A percentile compares a stretch with the other conserved stretches of the same genome.
Conservation (phyloP, 2,797 vertebrate genomes). For the Chaunax sp. region DNA sequence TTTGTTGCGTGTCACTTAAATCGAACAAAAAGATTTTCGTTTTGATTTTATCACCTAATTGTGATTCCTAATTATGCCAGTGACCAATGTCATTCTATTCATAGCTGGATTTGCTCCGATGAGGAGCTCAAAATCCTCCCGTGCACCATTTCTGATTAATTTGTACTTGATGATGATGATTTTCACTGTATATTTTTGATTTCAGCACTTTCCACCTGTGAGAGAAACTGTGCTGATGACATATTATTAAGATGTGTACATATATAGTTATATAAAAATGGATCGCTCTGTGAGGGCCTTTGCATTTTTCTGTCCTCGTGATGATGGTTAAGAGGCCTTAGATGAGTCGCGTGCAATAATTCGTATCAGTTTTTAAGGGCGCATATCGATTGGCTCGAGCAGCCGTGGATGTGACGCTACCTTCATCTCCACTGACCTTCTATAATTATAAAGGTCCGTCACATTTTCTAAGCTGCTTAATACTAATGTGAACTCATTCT, state of each 20-base stretch:
- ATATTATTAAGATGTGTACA: slow-evolving; percentile 55
- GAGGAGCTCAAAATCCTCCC: slow-evolving; percentile 22
- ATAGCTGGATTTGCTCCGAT: slow-evolving; percentile 12
- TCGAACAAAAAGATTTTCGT: slow-evolving; percentile 34
- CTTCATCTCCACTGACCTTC: slow-evolving; percentile 28
- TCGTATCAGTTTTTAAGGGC: slow-evolving; percentile 38
- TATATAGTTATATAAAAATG: slow-evolving; percentile 64
- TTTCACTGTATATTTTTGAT: slow-evolving; percentile 55
- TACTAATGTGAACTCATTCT: slow-evolving; percentile 35
- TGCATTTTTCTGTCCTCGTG: slow-evolving; percentile 52
- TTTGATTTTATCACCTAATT: slow-evolving; percentile 23
- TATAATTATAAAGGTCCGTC: slow-evolving; percentile 19
- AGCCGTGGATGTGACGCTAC: slow-evolving; percentile 16
- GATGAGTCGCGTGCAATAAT: slow-evolving; percentile 85
- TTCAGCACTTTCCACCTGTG: slow-evolving; percentile 60
- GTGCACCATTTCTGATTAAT: slow-evolving; percentile 27
- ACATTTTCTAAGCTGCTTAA: slow-evolving; percentile 40
- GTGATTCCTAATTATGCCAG: slow-evolving; percentile 37
- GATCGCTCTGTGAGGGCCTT: slow-evolving; percentile 54
- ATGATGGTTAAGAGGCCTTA: slow-evolving; percentile 79
- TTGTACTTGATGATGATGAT: slow-evolving; percentile 45
- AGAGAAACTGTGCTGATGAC: slow-evolving; percentile 37
- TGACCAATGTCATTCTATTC: slow-evolving; percentile 47
- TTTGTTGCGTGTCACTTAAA: slow-evolving; percentile 59
- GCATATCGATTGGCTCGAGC: slow-evolving; percentile 18